A percentile compares a stretch with the other conserved stretches of the same genome.
Conservation (phyloP, 2,888 invertebrate genomes). For the Pandemis corylana region DNA sequence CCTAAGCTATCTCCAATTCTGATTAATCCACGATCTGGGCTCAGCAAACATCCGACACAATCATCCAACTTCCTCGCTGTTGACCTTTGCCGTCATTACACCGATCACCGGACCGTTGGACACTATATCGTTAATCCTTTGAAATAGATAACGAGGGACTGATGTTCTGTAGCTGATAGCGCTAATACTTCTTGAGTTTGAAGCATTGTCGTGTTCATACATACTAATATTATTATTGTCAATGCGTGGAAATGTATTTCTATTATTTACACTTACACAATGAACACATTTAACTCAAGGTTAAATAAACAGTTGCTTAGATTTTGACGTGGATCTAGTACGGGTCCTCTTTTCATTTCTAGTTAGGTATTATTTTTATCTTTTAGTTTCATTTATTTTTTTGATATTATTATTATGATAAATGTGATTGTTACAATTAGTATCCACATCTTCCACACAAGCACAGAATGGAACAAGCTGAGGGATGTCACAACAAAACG, state of each 20-base stretch:
- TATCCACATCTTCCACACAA: neutral
- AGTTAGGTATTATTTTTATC: too few relatives aligned
- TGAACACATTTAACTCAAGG: too few relatives aligned
- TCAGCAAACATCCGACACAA: conserved; percentile 15
- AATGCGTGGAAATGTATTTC: too few relatives aligned
- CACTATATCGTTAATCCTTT: conserved; percentile 12
- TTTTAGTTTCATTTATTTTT: neutral
- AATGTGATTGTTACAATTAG: neutral
- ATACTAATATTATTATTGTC: neutral
- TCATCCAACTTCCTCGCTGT: conserved; percentile 13
- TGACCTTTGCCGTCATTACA: conserved; percentile 13
- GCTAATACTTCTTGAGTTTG: neutral
- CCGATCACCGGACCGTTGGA: conserved; percentile 4
- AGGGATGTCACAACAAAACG: too few relatives aligned
- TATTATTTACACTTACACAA: too few relatives aligned
- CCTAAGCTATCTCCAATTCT: neutral
- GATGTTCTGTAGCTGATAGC: neutral
- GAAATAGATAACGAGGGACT: conserved; percentile 6
- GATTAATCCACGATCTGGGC: conserved; percentile 8
- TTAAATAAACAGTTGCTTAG: too few relatives aligned
- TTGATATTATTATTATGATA: too few relatives aligned
- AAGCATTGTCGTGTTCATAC: neutral
- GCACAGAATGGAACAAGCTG: too few relatives aligned
- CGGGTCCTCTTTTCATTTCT: too few relatives aligned
- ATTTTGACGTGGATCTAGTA: too few relatives aligned